Evolutionary conservation across 2,113 vertebrate genomes (phyloP).

Genomic region (Bombycilla garrulus): DNA sequence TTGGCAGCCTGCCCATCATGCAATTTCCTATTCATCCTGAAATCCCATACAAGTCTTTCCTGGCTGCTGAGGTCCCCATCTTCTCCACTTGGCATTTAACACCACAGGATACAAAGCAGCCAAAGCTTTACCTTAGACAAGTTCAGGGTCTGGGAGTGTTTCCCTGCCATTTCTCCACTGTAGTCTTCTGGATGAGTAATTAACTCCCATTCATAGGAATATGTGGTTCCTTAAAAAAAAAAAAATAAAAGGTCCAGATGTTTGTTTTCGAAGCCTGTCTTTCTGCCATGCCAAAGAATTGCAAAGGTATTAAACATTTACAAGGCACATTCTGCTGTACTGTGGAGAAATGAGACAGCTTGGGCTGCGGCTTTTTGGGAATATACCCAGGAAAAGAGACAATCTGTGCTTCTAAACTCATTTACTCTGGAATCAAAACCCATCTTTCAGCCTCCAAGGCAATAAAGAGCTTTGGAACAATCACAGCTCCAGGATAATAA

Average conservation of each 20-base stretch:
- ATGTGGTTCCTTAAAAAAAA: slow-evolving; percentile 78
- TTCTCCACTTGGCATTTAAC: neutral
- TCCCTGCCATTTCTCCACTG: slow-evolving; percentile 92
- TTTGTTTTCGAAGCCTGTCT: slow-evolving; percentile 7
- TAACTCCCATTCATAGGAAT: slow-evolving; percentile 89
- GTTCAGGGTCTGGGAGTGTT: slow-evolving; percentile 83
- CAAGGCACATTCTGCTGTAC: slow-evolving; percentile 21
- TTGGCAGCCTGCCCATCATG: slow-evolving; percentile 18
- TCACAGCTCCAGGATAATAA: neutral
- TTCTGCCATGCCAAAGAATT: neutral
- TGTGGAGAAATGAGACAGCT: slow-evolving; percentile 1
- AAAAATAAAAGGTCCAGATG: slow-evolving; percentile 29
- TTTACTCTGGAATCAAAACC: neutral
- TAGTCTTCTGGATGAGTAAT: slow-evolving; percentile 93
- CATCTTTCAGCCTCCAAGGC: slow-evolving; percentile 5
- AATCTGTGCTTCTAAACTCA: slow-evolving; percentile 39
- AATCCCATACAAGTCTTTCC: neutral
- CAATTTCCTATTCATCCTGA: slow-evolving; percentile 10
- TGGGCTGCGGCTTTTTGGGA: slow-evolving; percentile 11
- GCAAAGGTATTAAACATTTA: slow-evolving; percentile 49
- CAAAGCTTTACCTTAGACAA: slow-evolving; percentile 86
- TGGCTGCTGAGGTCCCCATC: neutral
- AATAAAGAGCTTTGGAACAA: slow-evolving; percentile 14
- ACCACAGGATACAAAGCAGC: neutral
- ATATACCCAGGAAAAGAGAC: slow-evolving; percentile 26